Percentiles rank a stretch among this genome's conserved stretches.
These are phyloP conservation scores for Ennomos quercinarius DNA, from an alignment of 2,888 invertebrate species.

Conservation along the genomic window DNA sequence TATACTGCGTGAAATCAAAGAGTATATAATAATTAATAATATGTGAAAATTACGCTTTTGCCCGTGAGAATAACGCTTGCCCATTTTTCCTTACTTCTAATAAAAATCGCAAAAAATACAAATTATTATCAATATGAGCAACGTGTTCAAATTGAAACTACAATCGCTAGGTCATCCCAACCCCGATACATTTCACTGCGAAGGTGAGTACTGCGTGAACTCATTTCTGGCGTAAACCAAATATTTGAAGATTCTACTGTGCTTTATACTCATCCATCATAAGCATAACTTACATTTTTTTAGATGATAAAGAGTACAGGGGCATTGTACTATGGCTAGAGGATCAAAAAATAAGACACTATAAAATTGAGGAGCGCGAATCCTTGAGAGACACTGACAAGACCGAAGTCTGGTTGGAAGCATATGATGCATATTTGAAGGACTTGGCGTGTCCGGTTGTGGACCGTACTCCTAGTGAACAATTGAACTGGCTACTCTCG, in stretches of 20 bases:
- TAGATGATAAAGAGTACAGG: constrained; percentile 93
- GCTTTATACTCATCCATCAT: background rate
- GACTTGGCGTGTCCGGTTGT: constrained; percentile 90
- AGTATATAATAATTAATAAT: too few relatives aligned
- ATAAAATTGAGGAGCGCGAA: constrained; percentile 92
- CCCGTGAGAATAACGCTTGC: too few relatives aligned
- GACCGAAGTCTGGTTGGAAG: constrained; percentile 88
- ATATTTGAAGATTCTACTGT: background rate
- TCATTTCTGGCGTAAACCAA: too few relatives aligned
- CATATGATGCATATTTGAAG: constrained; percentile 90
- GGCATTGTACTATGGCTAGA: constrained; percentile 96
- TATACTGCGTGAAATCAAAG: too few relatives aligned
- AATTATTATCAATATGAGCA: constrained; percentile 51
- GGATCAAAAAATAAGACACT: constrained; percentile 96
- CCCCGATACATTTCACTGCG: constrained; percentile 88
- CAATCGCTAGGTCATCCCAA: constrained; percentile 92
- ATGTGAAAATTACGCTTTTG: too few relatives aligned
- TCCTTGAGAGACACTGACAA: constrained; percentile 88
- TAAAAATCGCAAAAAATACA: background rate
- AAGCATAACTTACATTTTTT: constrained; percentile 52
- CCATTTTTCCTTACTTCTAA: too few relatives aligned
- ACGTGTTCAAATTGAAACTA: constrained; percentile 92
- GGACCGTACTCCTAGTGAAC: constrained; percentile 86
- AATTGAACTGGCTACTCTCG: constrained; percentile 94
- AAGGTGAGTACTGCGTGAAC: constrained; percentile 82